Evolutionary conservation across 2,797 vertebrate genomes (phyloP), one percentile per base, ranked within the genome.

Genomic region (Apogon hyalosoma): DNA sequence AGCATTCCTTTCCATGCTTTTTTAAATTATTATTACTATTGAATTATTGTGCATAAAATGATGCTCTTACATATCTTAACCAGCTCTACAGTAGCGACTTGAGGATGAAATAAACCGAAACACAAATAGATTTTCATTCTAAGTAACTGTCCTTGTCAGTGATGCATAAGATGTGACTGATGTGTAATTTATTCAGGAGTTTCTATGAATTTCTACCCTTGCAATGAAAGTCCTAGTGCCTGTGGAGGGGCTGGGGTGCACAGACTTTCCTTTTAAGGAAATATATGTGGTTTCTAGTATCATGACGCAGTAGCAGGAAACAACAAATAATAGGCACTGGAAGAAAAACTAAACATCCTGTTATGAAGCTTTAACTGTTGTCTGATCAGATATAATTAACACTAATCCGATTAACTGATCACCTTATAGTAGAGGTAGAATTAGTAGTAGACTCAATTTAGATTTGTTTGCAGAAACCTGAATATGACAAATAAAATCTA

Each of bases 261-360:
- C 21, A 45, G 48, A 8, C 31, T 85, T 77, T 52, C 92, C 90
- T 88, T 91, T 83, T 89, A 91, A 88, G 91, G 91, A 83, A 78
- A 87, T 77, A 80, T 83, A 88, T 90, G 84, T 75, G 42, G 55
- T 64, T 85, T 80, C 65, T 49, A 11, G 45, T 39, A 55, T 53
- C 54, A 61, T 89, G 87, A 88, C 80, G 79, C 58, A 82, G 21
- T 19, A 1, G 33, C 36, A 73, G 87, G 75, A 87, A 77, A 82
- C 50, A 28, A 51, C 43, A 65, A 69, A 73, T 75, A 68, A 54
- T 33, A 54, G 38, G 42, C 43, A n/a, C 52, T 52, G 60, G 45
- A 19, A 47, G 21, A 33, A 43, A 53, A 74, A 9, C 21, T 57
- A 61, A 72, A 82, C 64, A 58, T 16, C 19, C 7, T 55, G 36